These are phyloP conservation scores for Thamnophis elegans DNA, from an alignment of 2,797 vertebrate species.

Conservation along the genomic window DNA sequence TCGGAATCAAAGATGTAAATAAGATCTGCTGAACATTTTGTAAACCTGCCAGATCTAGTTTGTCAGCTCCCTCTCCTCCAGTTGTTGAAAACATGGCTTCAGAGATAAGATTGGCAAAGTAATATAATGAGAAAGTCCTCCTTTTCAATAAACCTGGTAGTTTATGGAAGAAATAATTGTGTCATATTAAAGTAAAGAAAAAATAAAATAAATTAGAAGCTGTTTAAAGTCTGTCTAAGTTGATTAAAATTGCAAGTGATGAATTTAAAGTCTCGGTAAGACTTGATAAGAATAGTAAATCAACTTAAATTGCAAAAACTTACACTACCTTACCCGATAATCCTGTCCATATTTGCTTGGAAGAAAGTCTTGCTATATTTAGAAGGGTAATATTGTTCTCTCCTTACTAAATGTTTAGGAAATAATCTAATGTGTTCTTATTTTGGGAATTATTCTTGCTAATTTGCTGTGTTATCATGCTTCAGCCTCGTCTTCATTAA, in stretches of 20 bases:
- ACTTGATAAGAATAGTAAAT: background rate
- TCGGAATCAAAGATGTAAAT: slow-evolving; percentile 47
- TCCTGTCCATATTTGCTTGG: background rate
- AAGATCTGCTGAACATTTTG: slow-evolving; percentile 44
- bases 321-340: background rate
- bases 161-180: background rate
- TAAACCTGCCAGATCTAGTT: slow-evolving; percentile 40
- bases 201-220: background rate
- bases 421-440: background rate
- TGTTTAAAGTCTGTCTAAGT: background rate
- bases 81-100: slow-evolving; percentile 22
- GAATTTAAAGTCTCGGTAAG: background rate
- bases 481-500: background rate
- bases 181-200: slow-evolving; percentile 6
- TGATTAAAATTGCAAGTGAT: background rate
- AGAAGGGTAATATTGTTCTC: background rate
- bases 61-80: slow-evolving; percentile 8
- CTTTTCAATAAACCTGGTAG: background rate
- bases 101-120: slow-evolving; percentile 12
- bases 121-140: background rate
- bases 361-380: background rate
- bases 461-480: background rate
- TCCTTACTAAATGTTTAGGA: background rate
- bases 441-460: background rate
- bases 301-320: background rate